These are phyloP conservation scores for Oryzaephilus surinamensis DNA, from an alignment of 1,140 invertebrate genomes.

Conservation along the genomic window DNA sequence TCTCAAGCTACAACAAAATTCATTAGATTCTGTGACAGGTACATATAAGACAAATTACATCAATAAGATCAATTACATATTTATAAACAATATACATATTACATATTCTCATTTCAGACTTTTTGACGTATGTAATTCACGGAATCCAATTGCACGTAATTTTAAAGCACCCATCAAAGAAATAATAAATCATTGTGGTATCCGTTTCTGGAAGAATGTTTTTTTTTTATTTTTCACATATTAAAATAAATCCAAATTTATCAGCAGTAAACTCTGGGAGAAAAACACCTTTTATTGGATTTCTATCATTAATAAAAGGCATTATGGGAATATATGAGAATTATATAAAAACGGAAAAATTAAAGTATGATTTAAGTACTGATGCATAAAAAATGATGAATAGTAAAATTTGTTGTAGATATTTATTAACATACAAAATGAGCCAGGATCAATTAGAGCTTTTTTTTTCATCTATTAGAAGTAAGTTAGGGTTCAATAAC, in stretches of 20 bases:
- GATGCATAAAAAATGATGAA: not conserved
- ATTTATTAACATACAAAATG: conserved; percentile 7
- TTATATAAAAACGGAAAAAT: not conserved
- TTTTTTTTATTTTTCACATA: conserved; percentile 1
- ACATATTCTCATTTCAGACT: conserved; percentile 14
- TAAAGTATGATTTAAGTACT: not conserved
- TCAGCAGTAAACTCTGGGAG: conserved; percentile 3
- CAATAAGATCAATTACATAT: not conserved
- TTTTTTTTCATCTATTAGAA: conserved; percentile 13
- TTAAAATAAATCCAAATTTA: not conserved
- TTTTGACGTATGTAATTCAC: conserved; percentile 8
- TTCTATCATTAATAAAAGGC: conserved; percentile 1
- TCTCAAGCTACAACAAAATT: conserved; percentile 6
- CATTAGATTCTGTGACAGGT: not conserved
- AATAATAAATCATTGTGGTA: not conserved
- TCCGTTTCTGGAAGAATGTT: not conserved
- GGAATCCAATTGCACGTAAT: not conserved
- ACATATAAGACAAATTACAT: not conserved
- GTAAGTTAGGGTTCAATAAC: conserved; percentile 13
- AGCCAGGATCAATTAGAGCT: conserved; percentile 14
- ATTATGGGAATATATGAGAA: conserved; percentile 2
- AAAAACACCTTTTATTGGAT: conserved; percentile 5
- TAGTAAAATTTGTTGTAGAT: not conserved
- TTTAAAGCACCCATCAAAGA: not conserved
- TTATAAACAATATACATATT: not conserved